Evolutionary conservation across 2,797 vertebrate genomes (phyloP), one percentile per base, ranked within the genome.

Genomic region (Avahi laniger): DNA sequence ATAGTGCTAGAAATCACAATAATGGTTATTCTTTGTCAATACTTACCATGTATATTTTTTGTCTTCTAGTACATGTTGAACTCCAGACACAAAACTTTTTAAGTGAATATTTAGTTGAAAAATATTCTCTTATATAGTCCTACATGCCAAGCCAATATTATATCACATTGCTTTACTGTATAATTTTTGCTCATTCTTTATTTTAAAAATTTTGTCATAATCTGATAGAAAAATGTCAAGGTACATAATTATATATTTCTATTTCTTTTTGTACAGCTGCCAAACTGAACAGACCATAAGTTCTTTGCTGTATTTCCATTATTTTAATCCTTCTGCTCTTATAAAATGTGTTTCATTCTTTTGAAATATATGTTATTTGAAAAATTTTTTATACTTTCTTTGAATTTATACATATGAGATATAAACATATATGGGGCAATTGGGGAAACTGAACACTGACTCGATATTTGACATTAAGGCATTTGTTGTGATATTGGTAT

Each of bases 191-290:
- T 75, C 30, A 65, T 85, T 92, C 30, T 43, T 80, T 84, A 91
- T 43, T 82, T 57, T 20, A 30, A 52, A 73, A 80, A 57, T 92
- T 84, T 61, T 61, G 17, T 73, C 59, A 89, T 11, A 38, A 61
- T 73, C 33, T 89, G 85, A 89, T 67, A 75, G 73, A 38, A 75
- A 80, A 75, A 92, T 52, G n/a, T 41, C n/a, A 92, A 89, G 38
- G 30, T 80, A 80, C 30, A 18, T 50, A 89, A 69, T 91, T 80
- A 81, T 13, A 28, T 63, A 41, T 65, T 95, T 89, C 65, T 61
- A 52, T 28, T 83, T 87, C 20, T 89, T 92, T 89, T 82, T 79
- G 57, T 87, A 70, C 24, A 89, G 28, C 5, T 79, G 54, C 26
- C 41, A 94, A 89, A 82, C 2, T 78, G 33, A 93, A 75, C 7